These are phyloP conservation scores for Synanthedon tipuliformis DNA, from an alignment of 2,888 invertebrate genomes.

Conservation along the genomic window DNA sequence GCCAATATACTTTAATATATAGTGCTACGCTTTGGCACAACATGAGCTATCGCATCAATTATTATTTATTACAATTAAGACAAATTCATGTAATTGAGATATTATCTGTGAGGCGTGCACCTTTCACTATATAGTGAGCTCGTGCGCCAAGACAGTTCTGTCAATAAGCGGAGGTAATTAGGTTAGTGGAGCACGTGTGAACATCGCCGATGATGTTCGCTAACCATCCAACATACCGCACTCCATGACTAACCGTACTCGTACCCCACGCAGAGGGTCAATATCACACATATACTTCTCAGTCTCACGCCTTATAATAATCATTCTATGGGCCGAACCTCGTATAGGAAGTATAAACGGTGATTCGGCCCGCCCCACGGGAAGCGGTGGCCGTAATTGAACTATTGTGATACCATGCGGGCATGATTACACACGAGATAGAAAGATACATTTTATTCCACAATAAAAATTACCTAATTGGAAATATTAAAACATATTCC, in stretches of 20 bases:
- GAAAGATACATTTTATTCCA: neutral
- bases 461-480: neutral
- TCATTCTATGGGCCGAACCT: no score
- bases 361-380: constrained; percentile 1
- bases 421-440: neutral
- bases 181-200: constrained; percentile 59
- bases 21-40: neutral
- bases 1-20: neutral
- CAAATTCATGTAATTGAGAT: neutral
- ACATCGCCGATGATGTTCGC: constrained; percentile 19
- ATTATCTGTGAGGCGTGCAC: constrained; percentile 14
- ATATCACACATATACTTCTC: constrained; percentile 15
- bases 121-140: constrained; percentile 39
- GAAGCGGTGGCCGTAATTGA: no score
- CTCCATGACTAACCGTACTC: constrained; percentile 17
- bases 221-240: constrained; percentile 12
- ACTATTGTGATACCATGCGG: no score
- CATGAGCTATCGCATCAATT: neutral
- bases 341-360: no score
- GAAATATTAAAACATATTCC: no score
- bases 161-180: constrained; percentile 59
- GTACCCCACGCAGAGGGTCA: constrained; percentile 27
- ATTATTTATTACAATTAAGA: neutral
- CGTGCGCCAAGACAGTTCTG: constrained; percentile 59
- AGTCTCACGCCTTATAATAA: constrained; percentile 6